These are phyloP conservation scores for Linnaemya vulpina DNA, from an alignment of 2,888 invertebrate genomes.

Conservation along the genomic window DNA sequence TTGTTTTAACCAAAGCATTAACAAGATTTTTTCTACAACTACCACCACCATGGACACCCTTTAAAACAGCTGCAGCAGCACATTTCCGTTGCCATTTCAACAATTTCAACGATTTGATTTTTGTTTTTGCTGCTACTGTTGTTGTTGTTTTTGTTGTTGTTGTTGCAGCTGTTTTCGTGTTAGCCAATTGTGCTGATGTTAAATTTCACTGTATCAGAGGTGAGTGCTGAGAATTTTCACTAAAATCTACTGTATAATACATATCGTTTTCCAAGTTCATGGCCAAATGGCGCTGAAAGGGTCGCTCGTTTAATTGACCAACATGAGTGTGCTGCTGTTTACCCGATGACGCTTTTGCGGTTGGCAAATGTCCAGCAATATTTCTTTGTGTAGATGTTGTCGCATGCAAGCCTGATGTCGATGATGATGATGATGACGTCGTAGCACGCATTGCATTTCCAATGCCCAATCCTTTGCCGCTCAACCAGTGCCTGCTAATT, in stretches of 20 bases:
- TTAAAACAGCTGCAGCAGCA: neutral
- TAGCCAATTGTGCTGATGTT: slow-evolving; percentile 44
- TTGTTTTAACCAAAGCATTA: slow-evolving; percentile 60
- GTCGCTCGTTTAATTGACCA: slow-evolving; percentile 81
- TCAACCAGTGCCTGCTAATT: slow-evolving; percentile 85
- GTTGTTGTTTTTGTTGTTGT: slow-evolving; percentile 1
- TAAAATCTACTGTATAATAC: slow-evolving; percentile 91
- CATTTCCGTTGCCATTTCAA: slow-evolving; percentile 13
- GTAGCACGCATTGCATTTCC: slow-evolving; percentile 71
- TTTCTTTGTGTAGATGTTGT: slow-evolving; percentile 71
- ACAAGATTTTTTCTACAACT: slow-evolving; percentile 53
- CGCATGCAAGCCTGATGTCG: slow-evolving; percentile 67
- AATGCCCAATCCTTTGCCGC: slow-evolving; percentile 84
- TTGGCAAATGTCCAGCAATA: slow-evolving; percentile 75
- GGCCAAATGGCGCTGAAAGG: slow-evolving; percentile 84
- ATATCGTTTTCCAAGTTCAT: slow-evolving; percentile 88
- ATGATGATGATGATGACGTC: slow-evolving; percentile 57
- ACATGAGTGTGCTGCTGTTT: slow-evolving; percentile 74
- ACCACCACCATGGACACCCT: slow-evolving; percentile 3
- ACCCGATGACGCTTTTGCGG: slow-evolving; percentile 72
- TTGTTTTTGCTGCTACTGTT: too few relatives aligned
- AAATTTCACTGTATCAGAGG: slow-evolving; percentile 88
- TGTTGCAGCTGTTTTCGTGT: slow-evolving; percentile 19
- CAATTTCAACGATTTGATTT: neutral
- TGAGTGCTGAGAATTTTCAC: slow-evolving; percentile 88